phyloP scores from a whole-genome alignment of 2,797 vertebrate genomes.

The Pangasius sanitwongsei region DNA sequence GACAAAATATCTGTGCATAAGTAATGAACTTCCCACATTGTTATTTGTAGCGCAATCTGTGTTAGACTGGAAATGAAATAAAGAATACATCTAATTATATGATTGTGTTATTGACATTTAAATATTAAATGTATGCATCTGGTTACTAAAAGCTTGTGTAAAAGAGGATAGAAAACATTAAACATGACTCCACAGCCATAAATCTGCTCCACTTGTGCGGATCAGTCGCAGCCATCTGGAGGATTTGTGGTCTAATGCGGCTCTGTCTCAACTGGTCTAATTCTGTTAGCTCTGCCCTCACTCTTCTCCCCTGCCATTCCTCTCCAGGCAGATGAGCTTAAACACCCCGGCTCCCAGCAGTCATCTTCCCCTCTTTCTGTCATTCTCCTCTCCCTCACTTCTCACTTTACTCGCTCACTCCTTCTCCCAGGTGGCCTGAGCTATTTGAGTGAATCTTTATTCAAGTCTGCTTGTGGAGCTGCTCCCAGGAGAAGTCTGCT shows the following conservation, averaged over 20 bases:
- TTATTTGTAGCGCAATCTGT: neutral
- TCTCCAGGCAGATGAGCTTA: neutral
- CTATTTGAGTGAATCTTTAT: conserved; percentile 50
- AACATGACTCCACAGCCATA: neutral
- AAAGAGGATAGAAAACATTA: neutral
- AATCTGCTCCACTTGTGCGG: conserved; percentile 7
- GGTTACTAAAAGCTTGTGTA: neutral
- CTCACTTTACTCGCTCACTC: conserved; percentile 1
- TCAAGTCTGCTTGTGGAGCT: conserved; percentile 36
- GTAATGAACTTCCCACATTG: neutral
- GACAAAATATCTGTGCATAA: neutral
- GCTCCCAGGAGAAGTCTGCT: neutral
- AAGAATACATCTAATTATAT: neutral
- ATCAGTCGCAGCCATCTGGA: conserved; percentile 19
- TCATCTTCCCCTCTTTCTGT: conserved; percentile 3
- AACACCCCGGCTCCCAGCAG: neutral
- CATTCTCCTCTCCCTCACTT: neutral
- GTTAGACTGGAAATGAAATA: neutral
- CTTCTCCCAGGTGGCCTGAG: conserved; percentile 40
- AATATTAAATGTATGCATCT: neutral
- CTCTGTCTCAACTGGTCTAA: conserved; percentile 33
- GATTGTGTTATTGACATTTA: neutral
- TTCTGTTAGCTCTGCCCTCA: conserved; percentile 41
- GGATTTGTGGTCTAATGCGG: conserved; percentile 42
- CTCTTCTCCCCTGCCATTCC: conserved; percentile 11